Evolutionary conservation across 2,888 invertebrate genomes (phyloP).

Genomic region (Athalia rosae): DNA sequence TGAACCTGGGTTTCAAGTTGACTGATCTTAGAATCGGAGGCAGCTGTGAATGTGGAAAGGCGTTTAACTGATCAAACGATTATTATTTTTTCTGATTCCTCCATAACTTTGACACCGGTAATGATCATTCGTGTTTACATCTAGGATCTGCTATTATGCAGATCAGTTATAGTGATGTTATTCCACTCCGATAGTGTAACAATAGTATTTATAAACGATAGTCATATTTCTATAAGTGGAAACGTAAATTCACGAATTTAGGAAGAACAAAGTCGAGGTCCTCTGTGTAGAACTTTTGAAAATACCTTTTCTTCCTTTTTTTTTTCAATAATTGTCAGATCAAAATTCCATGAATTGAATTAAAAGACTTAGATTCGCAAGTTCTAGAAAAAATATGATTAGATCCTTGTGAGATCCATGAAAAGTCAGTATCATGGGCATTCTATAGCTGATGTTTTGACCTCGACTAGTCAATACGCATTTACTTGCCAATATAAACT

Average conservation of each 20-base stretch:
- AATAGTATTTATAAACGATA: constrained; percentile 46
- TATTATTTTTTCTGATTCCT: too few relatives aligned
- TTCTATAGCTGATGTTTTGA: constrained; percentile 3
- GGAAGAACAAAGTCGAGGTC: constrained; percentile 17
- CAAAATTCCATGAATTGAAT: too few relatives aligned
- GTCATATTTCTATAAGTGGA: constrained; percentile 21
- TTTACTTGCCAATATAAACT: constrained; percentile 29
- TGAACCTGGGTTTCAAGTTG: too few relatives aligned
- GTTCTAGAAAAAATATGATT: not conserved
- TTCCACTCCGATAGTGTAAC: constrained; percentile 28
- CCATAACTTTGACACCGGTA: too few relatives aligned
- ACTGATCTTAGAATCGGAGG: too few relatives aligned
- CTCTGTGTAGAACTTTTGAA: not conserved
- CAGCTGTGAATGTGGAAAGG: too few relatives aligned
- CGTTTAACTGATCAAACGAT: too few relatives aligned
- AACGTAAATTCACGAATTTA: not conserved
- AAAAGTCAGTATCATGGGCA: constrained; percentile 7
- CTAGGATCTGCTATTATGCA: constrained; percentile 1
- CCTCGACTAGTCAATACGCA: constrained; percentile 25
- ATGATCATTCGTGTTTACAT: too few relatives aligned
- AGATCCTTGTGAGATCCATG: too few relatives aligned
- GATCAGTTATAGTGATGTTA: constrained; percentile 25
- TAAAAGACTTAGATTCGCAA: not conserved
- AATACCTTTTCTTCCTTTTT: not conserved
- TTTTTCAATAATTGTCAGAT: too few relatives aligned